phyloP scores from a whole-genome alignment of 1,140 invertebrate species.

The Metaphire vulgaris region DNA sequence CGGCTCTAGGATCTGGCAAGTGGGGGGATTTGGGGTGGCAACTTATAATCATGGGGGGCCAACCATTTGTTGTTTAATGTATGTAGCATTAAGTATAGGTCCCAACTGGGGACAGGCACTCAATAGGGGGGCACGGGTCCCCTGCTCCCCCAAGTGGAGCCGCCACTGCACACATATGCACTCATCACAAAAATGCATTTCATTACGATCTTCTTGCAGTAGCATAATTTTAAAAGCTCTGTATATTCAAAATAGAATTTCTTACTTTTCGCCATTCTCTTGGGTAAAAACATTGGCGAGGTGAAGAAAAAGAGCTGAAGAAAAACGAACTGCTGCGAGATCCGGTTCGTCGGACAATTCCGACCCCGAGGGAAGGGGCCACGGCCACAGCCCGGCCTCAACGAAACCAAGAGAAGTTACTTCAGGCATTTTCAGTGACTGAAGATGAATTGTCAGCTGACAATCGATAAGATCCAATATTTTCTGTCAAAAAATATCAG shows the following conservation, averaged over 20 bases:
- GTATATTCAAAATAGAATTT: background rate
- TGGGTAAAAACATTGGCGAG: background rate
- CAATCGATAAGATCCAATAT: background rate
- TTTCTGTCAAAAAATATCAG: background rate
- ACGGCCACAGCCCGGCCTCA: background rate
- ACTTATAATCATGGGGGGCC: too few relatives aligned
- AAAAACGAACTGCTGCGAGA: background rate
- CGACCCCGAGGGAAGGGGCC: conserved; percentile 3
- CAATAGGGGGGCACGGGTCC: too few relatives aligned
- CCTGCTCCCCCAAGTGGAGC: too few relatives aligned
- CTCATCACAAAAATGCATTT: too few relatives aligned
- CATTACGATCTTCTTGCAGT: too few relatives aligned
- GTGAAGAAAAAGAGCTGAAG: background rate
- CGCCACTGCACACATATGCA: too few relatives aligned
- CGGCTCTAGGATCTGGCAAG: too few relatives aligned
- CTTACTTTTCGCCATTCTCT: background rate
- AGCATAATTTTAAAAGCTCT: background rate
- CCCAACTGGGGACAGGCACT: too few relatives aligned
- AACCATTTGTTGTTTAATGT: too few relatives aligned
- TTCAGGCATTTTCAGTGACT: background rate
- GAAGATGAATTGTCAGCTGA: background rate
- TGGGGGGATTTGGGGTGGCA: too few relatives aligned
- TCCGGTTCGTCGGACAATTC: background rate
- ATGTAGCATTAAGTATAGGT: too few relatives aligned
- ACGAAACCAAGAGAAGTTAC: background rate